Conservation (phyloP, 2,113 vertebrate species). For the Vanacampus margaritifer region DNA sequence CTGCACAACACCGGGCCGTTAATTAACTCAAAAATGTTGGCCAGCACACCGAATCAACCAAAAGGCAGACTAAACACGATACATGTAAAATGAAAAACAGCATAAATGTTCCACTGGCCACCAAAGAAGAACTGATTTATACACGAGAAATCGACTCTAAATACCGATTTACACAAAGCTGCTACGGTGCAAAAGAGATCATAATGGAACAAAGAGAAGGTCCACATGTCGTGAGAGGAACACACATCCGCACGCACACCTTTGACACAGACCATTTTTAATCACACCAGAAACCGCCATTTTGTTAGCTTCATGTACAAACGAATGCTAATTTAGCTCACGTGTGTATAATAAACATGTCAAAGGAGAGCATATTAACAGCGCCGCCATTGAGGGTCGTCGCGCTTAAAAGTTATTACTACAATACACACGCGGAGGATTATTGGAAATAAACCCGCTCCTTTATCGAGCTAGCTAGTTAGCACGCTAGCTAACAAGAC, state of each 20-base stretch:
- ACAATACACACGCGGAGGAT: neutral
- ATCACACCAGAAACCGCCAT: conserved; percentile 63
- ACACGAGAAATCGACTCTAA: conserved; percentile 4
- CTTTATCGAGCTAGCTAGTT: neutral
- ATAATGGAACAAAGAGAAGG: neutral
- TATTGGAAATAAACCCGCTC: neutral
- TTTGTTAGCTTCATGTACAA: conserved; percentile 60
- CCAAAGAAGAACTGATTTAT: conserved; percentile 26
- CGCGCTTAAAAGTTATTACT: too few species aligned
- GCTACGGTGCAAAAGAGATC: neutral
- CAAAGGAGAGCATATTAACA: fast-evolving
- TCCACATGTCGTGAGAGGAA: neutral
- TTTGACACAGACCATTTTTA: conserved; percentile 29
- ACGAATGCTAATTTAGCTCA: conserved; percentile 40
- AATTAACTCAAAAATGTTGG: neutral
- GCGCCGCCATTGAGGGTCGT: fast-evolving
- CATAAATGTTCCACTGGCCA: conserved; percentile 31
- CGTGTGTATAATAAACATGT: neutral
- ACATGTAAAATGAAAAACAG: conserved; percentile 10
- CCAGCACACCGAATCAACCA: neutral
- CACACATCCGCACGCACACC: conserved; percentile 13
- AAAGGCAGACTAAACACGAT: neutral
- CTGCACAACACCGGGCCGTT: neutral
- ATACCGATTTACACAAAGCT: neutral
- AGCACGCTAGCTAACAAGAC: conserved; percentile 33